These are phyloP conservation scores for Campylomormyrus numenius DNA, from an alignment of 2,113 vertebrate species.

Conservation along the genomic window DNA sequence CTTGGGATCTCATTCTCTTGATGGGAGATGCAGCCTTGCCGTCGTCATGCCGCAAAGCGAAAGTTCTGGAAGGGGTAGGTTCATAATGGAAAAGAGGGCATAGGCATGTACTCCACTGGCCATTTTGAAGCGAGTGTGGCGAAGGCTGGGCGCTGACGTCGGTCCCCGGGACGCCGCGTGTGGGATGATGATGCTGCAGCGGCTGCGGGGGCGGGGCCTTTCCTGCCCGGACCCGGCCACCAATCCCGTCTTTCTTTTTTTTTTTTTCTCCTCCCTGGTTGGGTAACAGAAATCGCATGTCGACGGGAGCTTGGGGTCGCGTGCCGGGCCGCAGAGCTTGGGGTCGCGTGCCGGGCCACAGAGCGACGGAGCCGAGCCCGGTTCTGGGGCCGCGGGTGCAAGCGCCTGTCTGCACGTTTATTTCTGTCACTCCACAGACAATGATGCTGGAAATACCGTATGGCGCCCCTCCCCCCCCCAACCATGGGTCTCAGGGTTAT, in stretches of 20 bases:
- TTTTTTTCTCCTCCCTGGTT: background rate
- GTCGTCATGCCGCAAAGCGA: background rate
- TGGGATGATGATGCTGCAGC: background rate
- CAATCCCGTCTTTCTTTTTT: background rate
- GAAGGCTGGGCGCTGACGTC: background rate
- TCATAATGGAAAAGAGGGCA: background rate
- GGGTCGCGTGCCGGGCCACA: background rate
- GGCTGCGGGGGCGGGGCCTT: background rate
- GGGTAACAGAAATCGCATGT: background rate
- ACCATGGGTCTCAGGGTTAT: background rate
- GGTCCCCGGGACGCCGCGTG: background rate
- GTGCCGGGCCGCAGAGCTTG: background rate
- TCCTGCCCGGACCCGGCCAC: background rate
- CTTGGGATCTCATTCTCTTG: background rate
- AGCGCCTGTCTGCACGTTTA: background rate
- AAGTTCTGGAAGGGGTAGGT: background rate
- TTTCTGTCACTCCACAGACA: constrained; percentile 1
- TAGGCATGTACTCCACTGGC: background rate
- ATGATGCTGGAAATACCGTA: background rate
- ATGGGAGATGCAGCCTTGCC: background rate
- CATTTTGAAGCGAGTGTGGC: background rate
- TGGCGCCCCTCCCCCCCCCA: background rate
- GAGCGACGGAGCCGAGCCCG: background rate
- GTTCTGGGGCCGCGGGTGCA: background rate
- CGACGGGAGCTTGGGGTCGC: background rate